Conservation (phyloP, 2,888 invertebrate species). For the Heliconius sara region DNA sequence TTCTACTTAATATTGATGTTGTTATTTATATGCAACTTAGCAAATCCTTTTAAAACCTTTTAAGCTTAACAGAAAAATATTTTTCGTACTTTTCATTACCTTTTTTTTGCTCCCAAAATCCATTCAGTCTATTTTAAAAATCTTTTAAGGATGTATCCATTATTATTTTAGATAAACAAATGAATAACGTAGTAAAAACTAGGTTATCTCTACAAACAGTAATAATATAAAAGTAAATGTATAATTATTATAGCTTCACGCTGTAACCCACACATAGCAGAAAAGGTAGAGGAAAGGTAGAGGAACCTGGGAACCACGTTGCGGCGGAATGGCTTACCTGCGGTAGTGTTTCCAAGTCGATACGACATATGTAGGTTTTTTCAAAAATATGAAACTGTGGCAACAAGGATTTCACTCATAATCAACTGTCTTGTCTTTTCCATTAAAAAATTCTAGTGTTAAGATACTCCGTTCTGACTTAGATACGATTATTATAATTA, state of each 20-base stretch:
- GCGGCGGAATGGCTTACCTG: too few relatives aligned
- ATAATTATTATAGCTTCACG: neutral
- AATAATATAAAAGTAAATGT: too few relatives aligned
- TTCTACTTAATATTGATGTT: slow-evolving; percentile 1
- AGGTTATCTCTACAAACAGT: too few relatives aligned
- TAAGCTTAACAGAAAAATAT: neutral
- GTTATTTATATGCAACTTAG: slow-evolving; percentile 18
- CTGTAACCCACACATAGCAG: neutral
- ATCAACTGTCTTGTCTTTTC: too few relatives aligned
- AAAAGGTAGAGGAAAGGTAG: neutral
- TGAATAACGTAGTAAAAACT: neutral
- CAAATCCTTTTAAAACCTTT: slow-evolving; percentile 9
- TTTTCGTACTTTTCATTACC: neutral
- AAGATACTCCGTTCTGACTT: too few relatives aligned
- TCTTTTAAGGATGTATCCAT: neutral
- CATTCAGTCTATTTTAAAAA: neutral
- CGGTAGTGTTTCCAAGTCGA: too few relatives aligned
- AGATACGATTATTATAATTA: too few relatives aligned
- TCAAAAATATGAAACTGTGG: too few relatives aligned
- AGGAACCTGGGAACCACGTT: neutral
- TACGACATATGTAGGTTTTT: too few relatives aligned
- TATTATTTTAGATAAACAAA: neutral
- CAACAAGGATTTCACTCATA: too few relatives aligned
- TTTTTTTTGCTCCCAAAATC: neutral
- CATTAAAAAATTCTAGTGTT: too few relatives aligned